A percentile compares a stretch with the other conserved stretches of the same genome.
Conservation (phyloP, 2,113 vertebrate species). For the Tauraco erythrolophus region DNA sequence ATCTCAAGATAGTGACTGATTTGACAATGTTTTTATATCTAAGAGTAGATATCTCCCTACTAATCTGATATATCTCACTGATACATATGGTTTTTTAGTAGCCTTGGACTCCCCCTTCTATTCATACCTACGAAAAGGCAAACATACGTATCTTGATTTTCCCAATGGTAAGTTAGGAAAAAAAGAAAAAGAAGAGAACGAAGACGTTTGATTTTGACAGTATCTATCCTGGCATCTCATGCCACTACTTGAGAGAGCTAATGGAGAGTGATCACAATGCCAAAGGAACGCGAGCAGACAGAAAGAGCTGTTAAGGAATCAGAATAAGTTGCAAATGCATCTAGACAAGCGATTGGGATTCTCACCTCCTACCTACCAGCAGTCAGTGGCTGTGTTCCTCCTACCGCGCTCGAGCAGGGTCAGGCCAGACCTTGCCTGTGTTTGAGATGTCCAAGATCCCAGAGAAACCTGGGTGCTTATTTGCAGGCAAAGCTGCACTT, state of each 20-base stretch:
- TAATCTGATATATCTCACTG: neutral
- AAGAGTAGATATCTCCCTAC: neutral
- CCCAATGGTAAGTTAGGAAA: neutral
- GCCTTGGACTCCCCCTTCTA: neutral
- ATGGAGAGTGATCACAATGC: constrained; percentile 57
- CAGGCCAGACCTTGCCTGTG: neutral
- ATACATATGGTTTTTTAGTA: neutral
- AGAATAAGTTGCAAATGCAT: constrained; percentile 51
- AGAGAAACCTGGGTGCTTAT: neutral
- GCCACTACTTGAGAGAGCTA: constrained; percentile 36
- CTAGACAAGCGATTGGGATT: constrained; percentile 46
- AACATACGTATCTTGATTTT: neutral
- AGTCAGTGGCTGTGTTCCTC: neutral
- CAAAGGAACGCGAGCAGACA: constrained; percentile 21
- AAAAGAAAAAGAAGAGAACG: neutral
- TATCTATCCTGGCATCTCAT: constrained; percentile 58
- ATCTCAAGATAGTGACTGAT: neutral
- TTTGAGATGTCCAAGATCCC: neutral
- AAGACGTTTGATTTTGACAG: constrained; percentile 62
- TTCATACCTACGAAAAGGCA: neutral
- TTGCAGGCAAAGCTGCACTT: neutral
- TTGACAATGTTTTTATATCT: neutral
- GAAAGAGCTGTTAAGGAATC: constrained; percentile 49
- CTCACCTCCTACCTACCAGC: constrained; percentile 20
- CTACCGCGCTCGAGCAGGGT: neutral